Evolutionary conservation across 2,797 vertebrate genomes (phyloP).

Genomic region (Coilia nasus): DNA sequence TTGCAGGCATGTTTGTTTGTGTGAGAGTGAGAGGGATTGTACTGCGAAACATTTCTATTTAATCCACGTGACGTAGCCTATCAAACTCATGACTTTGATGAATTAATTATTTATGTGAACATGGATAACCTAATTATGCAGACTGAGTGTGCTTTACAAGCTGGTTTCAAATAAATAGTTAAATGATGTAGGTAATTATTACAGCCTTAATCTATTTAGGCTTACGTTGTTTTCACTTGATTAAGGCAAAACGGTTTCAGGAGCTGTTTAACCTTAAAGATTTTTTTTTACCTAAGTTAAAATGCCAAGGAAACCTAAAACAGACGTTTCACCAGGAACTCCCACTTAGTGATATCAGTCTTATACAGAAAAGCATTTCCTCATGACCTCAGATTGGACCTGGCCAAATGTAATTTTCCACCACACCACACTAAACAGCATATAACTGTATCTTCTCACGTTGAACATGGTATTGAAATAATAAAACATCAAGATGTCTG

Average conservation of each 20-base stretch:
- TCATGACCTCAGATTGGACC: background rate
- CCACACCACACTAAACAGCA: no score
- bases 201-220: background rate
- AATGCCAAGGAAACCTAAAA: slow-evolving; percentile 29
- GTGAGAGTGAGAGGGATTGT: background rate
- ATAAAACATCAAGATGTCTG: no score
- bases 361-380: background rate
- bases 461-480: no score
- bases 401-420: background rate
- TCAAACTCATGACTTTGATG: background rate
- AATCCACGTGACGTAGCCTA: background rate
- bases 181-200: background rate
- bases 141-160: background rate
- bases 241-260: background rate
- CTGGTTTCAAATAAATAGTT: background rate
- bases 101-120: background rate
- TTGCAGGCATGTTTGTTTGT: slow-evolving; percentile 20
- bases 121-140: background rate
- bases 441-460: no score
- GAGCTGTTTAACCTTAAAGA: background rate
- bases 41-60: background rate
- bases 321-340: slow-evolving; percentile 5
- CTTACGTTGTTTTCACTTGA: background rate
- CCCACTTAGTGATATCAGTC: background rate
- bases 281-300: background rate